Evolutionary conservation across 2,797 vertebrate species (phyloP).

Genomic region (Hoplostethus atlanticus): DNA sequence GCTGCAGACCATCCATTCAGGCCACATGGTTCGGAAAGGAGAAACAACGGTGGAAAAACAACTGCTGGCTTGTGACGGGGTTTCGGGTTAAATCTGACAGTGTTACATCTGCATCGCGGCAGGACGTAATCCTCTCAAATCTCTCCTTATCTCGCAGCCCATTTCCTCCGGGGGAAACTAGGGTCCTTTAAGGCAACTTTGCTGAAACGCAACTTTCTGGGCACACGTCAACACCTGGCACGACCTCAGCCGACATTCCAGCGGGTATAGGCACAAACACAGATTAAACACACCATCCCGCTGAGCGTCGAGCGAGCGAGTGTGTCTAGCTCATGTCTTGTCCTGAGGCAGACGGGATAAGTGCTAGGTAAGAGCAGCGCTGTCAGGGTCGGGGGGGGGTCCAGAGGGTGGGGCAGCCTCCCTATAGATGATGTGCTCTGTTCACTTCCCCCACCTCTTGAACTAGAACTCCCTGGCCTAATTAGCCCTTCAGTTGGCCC

Average conservation of each 20-base stretch:
- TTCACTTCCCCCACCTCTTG: conserved; percentile 31
- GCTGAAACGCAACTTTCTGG: conserved; percentile 11
- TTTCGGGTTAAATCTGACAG: conserved; percentile 2
- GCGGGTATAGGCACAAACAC: conserved; percentile 3
- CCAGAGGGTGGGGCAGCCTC: conserved; percentile 22
- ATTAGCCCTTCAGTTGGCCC: conserved; percentile 59
- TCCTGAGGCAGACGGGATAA: neutral
- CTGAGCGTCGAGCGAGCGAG: conserved; percentile 2
- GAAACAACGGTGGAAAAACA: neutral
- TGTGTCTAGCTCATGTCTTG: neutral
- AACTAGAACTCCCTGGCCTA: conserved; percentile 48
- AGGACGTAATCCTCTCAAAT: conserved; percentile 6
- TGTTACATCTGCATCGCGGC: neutral
- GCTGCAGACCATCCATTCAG: neutral
- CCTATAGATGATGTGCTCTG: conserved; percentile 30
- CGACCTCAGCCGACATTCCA: neutral
- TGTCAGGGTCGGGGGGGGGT: conserved; percentile 5
- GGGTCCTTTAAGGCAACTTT: conserved; percentile 5
- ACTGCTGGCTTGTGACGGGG: neutral
- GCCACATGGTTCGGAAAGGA: neutral
- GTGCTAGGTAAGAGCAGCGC: conserved; percentile 9
- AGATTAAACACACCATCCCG: conserved; percentile 9
- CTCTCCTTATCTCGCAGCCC: conserved; percentile 1
- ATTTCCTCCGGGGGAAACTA: conserved; percentile 28
- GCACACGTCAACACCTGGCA: conserved; percentile 6